Conservation (phyloP, 2,113 vertebrate species). For the Melospiza georgiana region DNA sequence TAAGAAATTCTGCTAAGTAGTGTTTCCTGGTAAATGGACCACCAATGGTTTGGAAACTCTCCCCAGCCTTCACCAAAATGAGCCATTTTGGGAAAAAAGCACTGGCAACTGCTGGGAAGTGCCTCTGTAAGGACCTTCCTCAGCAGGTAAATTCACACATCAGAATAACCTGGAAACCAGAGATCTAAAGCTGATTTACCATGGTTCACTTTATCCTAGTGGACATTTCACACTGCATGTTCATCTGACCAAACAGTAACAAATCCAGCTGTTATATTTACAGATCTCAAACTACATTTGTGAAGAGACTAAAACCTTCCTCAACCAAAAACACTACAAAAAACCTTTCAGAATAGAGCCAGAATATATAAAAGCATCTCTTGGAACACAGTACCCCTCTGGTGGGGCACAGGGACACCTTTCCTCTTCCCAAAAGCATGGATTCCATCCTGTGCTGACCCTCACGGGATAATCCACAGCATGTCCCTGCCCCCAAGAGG, state of each 20-base stretch:
- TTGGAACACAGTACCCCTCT: not conserved
- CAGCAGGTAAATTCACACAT: not conserved
- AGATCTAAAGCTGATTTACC: not conserved
- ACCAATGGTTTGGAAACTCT: not conserved
- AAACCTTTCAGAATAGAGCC: not conserved
- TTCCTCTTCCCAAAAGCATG: rapidly evolving
- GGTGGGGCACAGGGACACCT: not conserved
- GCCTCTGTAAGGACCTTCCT: not conserved
- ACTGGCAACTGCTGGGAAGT: not conserved
- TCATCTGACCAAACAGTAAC: not conserved
- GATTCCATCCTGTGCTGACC: not conserved
- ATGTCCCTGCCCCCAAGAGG: not conserved
- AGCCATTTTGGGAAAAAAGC: not conserved
- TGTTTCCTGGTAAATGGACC: not conserved
- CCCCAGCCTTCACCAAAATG: not conserved
- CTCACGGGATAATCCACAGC: rapidly evolving
- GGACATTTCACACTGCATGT: not conserved
- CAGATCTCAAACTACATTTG: not conserved
- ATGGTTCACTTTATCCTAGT: not conserved
- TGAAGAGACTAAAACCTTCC: not conserved
- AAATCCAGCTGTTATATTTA: not conserved
- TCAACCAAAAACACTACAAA: not conserved
- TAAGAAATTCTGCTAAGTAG: not conserved
- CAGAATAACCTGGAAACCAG: not conserved
- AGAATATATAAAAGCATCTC: not conserved